Evolutionary conservation across 1,140 invertebrate species (phyloP).

Genomic region (Panagrolaimus sp.): DNA sequence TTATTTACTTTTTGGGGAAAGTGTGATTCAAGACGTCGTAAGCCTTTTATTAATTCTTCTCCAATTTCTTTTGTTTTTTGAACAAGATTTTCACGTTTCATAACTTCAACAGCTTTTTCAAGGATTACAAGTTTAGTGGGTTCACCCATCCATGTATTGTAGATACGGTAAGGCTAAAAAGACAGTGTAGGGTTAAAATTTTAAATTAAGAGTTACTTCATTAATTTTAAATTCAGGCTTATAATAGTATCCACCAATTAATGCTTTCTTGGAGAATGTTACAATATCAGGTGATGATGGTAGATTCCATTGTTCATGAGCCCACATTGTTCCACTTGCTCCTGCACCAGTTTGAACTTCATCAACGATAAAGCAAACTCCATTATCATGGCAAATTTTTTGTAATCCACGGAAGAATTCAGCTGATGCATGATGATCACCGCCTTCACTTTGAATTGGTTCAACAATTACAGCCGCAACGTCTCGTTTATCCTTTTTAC

Average conservation of each 20-base stretch:
- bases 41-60: slow-evolving; percentile 69
- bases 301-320: slow-evolving; percentile 85
- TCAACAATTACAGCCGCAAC: slow-evolving; percentile 92
- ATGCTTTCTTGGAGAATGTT: slow-evolving; percentile 96
- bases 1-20: slow-evolving; percentile 29
- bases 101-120: slow-evolving; percentile 76
- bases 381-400: slow-evolving; percentile 71
- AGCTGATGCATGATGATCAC: slow-evolving; percentile 85
- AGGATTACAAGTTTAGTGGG: slow-evolving; percentile 84
- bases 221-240: slow-evolving; percentile 69
- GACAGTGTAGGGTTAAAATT: no score
- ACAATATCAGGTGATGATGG: slow-evolving; percentile 81
- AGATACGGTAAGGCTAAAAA: slow-evolving; percentile 72
- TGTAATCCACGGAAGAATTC: slow-evolving; percentile 84
- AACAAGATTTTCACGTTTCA: slow-evolving; percentile 76
- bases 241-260: slow-evolving; percentile 87
- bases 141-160: slow-evolving; percentile 99
- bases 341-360: slow-evolving; percentile 83
- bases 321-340: slow-evolving; percentile 93
- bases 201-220: slow-evolving; percentile 29
- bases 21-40: slow-evolving; percentile 63
- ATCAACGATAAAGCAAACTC: slow-evolving; percentile 60
- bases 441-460: slow-evolving; percentile 94
- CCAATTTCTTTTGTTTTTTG: slow-evolving; percentile 71
- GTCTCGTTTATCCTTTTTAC: slow-evolving; percentile 67